Percentiles rank a stretch among this genome's conserved stretches.
These are phyloP conservation scores for Oligia latruncula DNA, from an alignment of 2,888 invertebrate species.

Conservation along the genomic window DNA sequence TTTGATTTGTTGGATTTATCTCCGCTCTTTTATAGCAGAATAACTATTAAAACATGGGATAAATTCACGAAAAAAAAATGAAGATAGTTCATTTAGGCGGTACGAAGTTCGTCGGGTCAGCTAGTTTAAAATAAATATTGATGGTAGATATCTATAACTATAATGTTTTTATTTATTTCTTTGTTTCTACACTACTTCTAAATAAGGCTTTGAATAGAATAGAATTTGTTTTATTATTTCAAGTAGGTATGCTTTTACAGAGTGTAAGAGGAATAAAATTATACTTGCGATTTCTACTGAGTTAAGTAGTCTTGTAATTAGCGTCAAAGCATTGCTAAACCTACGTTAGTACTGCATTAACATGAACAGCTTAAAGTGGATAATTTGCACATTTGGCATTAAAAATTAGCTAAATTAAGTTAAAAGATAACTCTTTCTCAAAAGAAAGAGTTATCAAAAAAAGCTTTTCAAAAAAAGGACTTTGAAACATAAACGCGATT, in stretches of 20 bases:
- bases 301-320: constrained; percentile 11
- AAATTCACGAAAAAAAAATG: no score
- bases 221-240: background rate
- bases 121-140: no score
- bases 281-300: background rate
- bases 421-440: background rate
- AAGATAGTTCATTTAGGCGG: no score
- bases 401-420: background rate
- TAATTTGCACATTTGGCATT: constrained; percentile 6
- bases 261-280: background rate
- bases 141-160: background rate
- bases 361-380: background rate
- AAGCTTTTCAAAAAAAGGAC: background rate
- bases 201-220: background rate
- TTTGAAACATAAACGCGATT: background rate
- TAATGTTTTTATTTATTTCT: background rate
- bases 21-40: no score
- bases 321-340: constrained; percentile 9
- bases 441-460: no score
- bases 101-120: no score
- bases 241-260: background rate
- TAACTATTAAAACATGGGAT: no score
- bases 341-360: constrained; percentile 7
- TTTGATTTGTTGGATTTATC: no score
- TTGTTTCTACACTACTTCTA: background rate